Percentiles rank a stretch among this genome's conserved stretches.
phyloP scores from a whole-genome alignment of 2,888 invertebrate genomes.

The Xanthorhoe spadicearia region DNA sequence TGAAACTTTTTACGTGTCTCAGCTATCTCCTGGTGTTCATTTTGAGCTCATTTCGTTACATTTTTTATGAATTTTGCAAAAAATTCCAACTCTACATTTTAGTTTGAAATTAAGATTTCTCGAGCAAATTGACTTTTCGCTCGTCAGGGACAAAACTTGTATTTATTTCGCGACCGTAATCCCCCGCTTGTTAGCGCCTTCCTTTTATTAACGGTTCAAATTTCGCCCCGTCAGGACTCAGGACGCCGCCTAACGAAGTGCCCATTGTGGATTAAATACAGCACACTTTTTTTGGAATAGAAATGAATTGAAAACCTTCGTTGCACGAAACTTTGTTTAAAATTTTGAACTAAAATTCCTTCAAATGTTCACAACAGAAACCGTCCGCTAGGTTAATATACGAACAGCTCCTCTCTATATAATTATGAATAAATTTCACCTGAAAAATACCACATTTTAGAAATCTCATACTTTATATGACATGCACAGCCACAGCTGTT shows the following conservation, averaged over 20 bases:
- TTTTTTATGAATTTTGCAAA: not conserved
- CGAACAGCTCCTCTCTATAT: too few species aligned
- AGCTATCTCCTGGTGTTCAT: not conserved
- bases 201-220: slow-evolving; percentile 36
- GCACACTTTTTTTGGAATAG: slow-evolving; percentile 26
- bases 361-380: not conserved
- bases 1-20: not conserved
- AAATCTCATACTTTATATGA: slow-evolving; percentile 9
- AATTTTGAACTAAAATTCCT: slow-evolving; percentile 5
- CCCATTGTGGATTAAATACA: slow-evolving; percentile 34
- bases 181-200: slow-evolving; percentile 37
- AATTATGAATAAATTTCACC: too few species aligned
- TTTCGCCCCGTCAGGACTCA: slow-evolving; percentile 30
- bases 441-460: slow-evolving; percentile 4
- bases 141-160: slow-evolving; percentile 27
- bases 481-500: slow-evolving; percentile 6
- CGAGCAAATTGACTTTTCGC: slow-evolving; percentile 20
- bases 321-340: slow-evolving; percentile 12
- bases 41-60: not conserved
- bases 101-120: slow-evolving; percentile 19
- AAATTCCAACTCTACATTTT: slow-evolving; percentile 1
- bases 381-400: not conserved
- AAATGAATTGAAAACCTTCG: slow-evolving; percentile 25
- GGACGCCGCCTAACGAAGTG: slow-evolving; percentile 37
- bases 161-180: slow-evolving; percentile 22